Percentiles rank a stretch among this genome's conserved stretches.
These are phyloP conservation scores for Nebria brevicollis DNA, from an alignment of 2,888 invertebrate species.

Conservation along the genomic window DNA sequence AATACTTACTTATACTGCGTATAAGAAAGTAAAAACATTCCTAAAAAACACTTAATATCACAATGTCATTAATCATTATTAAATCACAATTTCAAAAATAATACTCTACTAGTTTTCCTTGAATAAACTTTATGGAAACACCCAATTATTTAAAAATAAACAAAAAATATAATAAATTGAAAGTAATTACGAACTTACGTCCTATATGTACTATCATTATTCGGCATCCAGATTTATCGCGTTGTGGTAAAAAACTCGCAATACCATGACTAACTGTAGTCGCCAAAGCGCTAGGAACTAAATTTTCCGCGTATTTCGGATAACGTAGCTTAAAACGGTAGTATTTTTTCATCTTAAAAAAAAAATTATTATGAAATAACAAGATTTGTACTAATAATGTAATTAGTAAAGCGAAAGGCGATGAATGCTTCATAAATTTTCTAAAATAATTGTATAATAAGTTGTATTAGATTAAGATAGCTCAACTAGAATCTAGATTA, in stretches of 20 bases:
- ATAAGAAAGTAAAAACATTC: too few species aligned
- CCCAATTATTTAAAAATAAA: neutral
- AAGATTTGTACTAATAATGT: too few species aligned
- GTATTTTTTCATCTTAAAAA: constrained; percentile 74
- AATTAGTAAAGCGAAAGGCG: too few species aligned
- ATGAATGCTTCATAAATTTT: too few species aligned
- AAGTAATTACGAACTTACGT: constrained; percentile 64
- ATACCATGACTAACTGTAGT: constrained; percentile 73
- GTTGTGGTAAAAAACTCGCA: constrained; percentile 74
- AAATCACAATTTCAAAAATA: neutral
- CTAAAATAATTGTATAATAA: too few species aligned
- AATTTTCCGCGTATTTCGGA: constrained; percentile 69
- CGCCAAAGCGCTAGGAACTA: constrained; percentile 72
- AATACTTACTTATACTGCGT: too few species aligned
- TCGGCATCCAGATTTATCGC: constrained; percentile 75
- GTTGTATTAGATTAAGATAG: too few species aligned
- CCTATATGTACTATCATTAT: constrained; percentile 77
- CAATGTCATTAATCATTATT: neutral
- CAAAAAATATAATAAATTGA: neutral
- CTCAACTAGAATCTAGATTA: too few species aligned
- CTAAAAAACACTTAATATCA: neutral
- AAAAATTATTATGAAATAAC: constrained; percentile 9
- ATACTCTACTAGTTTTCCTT: too few species aligned
- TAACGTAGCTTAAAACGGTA: constrained; percentile 76
- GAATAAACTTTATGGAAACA: too few species aligned